Conservation (phyloP, 2,797 vertebrate genomes). For the Chelonia mydas region DNA sequence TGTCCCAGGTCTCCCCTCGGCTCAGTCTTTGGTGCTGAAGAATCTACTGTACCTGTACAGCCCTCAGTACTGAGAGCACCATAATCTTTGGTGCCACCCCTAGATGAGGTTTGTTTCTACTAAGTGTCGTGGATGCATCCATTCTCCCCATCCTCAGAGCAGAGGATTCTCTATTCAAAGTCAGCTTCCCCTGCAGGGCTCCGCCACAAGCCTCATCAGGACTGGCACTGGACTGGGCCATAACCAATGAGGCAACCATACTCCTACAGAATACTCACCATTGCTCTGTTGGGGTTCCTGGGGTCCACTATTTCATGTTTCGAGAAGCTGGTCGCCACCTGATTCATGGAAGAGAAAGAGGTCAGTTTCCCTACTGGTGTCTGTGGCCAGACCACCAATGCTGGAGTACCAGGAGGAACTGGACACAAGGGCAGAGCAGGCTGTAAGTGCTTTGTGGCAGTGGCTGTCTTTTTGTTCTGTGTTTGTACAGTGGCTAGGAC, state of each 20-base stretch:
- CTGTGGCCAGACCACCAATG: background rate
- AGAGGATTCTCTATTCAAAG: background rate
- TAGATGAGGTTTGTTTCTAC: background rate
- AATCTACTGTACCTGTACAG: background rate
- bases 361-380: too few species aligned
- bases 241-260: too few species aligned
- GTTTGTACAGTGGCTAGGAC: background rate
- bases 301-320: background rate
- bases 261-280: background rate
- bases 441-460: background rate
- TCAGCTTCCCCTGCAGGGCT: background rate
- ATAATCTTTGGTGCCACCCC: background rate
- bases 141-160: background rate
- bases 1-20: background rate
- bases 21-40: background rate
- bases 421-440: background rate
- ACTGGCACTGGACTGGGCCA: background rate
- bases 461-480: background rate
- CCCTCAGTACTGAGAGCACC: background rate
- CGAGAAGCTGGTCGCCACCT: background rate
- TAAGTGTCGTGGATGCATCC: background rate
- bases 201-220: background rate
- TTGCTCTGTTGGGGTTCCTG: background rate
- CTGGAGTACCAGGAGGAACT: background rate
- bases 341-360: too few species aligned